Evolutionary conservation across 2,888 invertebrate species (phyloP).

Genomic region (Hecatera dysodea): DNA sequence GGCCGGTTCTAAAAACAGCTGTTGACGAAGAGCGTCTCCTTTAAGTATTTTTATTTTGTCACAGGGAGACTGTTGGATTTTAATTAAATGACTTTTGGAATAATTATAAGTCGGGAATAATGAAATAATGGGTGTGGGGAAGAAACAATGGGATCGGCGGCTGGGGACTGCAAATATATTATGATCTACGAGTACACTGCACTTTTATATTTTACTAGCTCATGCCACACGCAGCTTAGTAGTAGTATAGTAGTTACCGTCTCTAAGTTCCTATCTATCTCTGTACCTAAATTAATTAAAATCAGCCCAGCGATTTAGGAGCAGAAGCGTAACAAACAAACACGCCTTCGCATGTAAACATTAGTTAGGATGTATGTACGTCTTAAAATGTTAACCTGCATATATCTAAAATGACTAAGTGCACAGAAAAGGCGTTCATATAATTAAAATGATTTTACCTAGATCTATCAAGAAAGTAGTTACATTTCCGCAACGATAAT

Average conservation of each 20-base stretch:
- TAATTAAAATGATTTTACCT: slow-evolving; percentile 20
- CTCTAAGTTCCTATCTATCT: no score
- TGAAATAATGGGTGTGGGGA: slow-evolving; percentile 44
- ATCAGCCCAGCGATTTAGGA: no score
- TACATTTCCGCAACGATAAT: slow-evolving; percentile 53
- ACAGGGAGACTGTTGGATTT: slow-evolving; percentile 68
- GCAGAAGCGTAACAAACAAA: no score
- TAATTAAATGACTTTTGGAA: slow-evolving; percentile 61
- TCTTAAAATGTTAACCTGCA: not conserved
- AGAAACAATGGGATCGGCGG: slow-evolving; percentile 22
- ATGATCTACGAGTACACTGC: not conserved
- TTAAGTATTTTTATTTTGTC: slow-evolving; percentile 75
- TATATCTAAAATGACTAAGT: not conserved
- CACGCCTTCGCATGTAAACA: not conserved
- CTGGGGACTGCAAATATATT: not conserved
- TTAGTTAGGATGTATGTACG: not conserved
- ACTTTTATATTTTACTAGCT: slow-evolving; percentile 1
- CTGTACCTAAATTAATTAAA: no score
- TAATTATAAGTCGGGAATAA: slow-evolving; percentile 43
- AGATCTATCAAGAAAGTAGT: slow-evolving; percentile 49
- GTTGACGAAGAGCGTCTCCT: slow-evolving; percentile 83
- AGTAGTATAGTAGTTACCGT: not conserved
- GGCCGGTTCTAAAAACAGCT: slow-evolving; percentile 86
- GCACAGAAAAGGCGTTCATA: slow-evolving; percentile 7
- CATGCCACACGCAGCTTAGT: not conserved